A percentile compares a stretch with the other conserved stretches of the same genome.
Evolutionary conservation across 2,888 invertebrate species (phyloP).

Genomic region (Tubulanus polymorphus): DNA sequence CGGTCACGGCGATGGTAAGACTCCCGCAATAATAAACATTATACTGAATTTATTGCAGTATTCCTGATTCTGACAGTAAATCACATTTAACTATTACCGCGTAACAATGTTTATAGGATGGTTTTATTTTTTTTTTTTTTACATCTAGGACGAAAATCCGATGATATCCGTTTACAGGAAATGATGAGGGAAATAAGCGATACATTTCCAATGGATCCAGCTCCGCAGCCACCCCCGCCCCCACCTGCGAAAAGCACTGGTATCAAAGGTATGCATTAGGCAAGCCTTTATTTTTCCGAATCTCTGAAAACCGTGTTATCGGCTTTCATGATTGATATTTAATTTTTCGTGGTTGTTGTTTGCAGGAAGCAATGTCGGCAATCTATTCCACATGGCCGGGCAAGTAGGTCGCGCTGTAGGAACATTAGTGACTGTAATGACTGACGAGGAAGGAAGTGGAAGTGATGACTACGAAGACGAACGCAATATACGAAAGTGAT

Average conservation of each 20-base stretch:
- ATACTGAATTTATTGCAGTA: too few relatives aligned
- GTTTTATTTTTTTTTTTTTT: background rate
- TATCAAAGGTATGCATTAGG: too few relatives aligned
- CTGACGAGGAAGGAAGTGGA: slow-evolving; percentile 63
- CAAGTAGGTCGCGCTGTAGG: slow-evolving; percentile 84
- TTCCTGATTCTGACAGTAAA: too few relatives aligned
- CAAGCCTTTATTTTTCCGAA: too few relatives aligned
- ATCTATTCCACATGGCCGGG: slow-evolving; percentile 81
- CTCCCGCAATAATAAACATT: too few relatives aligned
- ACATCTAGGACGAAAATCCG: background rate
- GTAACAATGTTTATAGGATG: too few relatives aligned
- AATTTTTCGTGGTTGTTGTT: too few relatives aligned
- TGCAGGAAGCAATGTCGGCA: slow-evolving; percentile 60
- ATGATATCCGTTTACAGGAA: slow-evolving; percentile 17
- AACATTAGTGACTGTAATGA: slow-evolving; percentile 84
- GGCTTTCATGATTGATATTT: too few relatives aligned
- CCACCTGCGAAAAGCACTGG: slow-evolving; percentile 7
- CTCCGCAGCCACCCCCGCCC: slow-evolving; percentile 12
- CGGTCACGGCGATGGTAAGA: slow-evolving; percentile 29
- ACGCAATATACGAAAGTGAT: too few relatives aligned
- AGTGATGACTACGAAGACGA: slow-evolving; percentile 21
- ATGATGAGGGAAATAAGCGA: slow-evolving; percentile 21
- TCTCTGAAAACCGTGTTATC: too few relatives aligned
- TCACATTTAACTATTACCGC: too few relatives aligned
- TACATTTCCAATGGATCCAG: slow-evolving; percentile 2